phyloP scores from a whole-genome alignment of 2,888 invertebrate genomes.

The Melitaea athalia region DNA sequence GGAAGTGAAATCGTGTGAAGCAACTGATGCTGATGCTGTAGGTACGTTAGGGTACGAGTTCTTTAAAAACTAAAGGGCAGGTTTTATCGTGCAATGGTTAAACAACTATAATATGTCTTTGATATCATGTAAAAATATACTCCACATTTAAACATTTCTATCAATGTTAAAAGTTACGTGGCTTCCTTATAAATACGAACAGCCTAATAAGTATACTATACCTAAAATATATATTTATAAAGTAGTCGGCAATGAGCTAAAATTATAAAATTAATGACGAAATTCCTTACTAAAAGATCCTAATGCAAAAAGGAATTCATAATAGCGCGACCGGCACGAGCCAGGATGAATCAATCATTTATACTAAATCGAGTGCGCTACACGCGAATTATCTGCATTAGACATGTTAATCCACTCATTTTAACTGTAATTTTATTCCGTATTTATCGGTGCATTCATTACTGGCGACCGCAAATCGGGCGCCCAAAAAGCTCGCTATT shows the following conservation, averaged over 20 bases:
- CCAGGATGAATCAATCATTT: slow-evolving; percentile 68
- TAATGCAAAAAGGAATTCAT: slow-evolving; percentile 41
- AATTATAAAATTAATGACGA: neutral
- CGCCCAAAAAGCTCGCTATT: slow-evolving; percentile 80
- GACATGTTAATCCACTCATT: slow-evolving; percentile 83
- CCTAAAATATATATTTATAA: neutral
- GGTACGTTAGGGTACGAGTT: no score
- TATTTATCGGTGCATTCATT: slow-evolving; percentile 83
- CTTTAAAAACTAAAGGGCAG: no score
- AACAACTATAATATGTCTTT: no score
- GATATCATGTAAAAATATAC: no score
- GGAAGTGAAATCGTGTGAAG: neutral
- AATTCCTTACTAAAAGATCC: neutral
- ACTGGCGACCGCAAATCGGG: slow-evolving; percentile 79
- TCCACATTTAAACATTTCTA: no score
- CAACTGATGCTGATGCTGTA: no score
- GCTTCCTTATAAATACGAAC: no score
- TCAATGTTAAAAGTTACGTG: no score
- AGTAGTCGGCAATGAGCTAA: neutral
- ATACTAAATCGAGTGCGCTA: slow-evolving; percentile 68
- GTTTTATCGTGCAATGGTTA: no score
- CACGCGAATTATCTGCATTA: slow-evolving; percentile 81
- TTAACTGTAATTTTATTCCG: slow-evolving; percentile 83
- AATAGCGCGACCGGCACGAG: slow-evolving; percentile 26
- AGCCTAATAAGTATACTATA: no score